Evolutionary conservation across 1,140 invertebrate species (phyloP), one percentile per base, ranked within the genome.

Genomic region (Drosophila kepulauana): DNA sequence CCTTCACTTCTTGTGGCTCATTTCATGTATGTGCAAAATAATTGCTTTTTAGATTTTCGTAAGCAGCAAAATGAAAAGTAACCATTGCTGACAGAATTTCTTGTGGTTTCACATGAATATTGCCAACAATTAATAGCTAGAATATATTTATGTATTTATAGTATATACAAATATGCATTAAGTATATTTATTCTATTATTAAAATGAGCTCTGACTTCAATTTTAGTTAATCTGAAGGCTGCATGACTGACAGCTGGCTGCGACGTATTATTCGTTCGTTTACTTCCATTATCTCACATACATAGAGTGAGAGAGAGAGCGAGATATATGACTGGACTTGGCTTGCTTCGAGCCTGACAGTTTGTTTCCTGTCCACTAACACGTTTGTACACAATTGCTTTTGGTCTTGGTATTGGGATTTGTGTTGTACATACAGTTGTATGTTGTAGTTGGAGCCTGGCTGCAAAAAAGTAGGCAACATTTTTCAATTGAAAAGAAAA

Each of bases 401-500:
- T 75, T 61, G 61, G 67, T 38, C 59, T 58, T 43, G 49, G 58
- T 51, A 28, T 78, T 58, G 43, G 16, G 56, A 28, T 49, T 48
- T 35, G 25, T 43, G 5, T 57, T 30, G 11, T 7, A 15, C 3
- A 10, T 10, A 8, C 30, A 25, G 20, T 48, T 57, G 13, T 20
- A 16, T 52, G 1, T 16, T 25, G 25, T 15, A 46, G 16, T 64
- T 33, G 38, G 57, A 43, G 61, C 25, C 45, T 35, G 20, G 15
- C 11, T 45, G 48, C 61, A 75, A 75, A 82, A 86, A 82, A 74
- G 68, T 58, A 82, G 82, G 79, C 75, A 74, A 73, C 67, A 68
- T 79, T 76, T 87, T 76, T 76, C 75, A 87, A 79, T 73, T 62
- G 56, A 73, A 68, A 66, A 35, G 46, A 72, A 65, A 64, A 85